Evolutionary conservation across 2,113 vertebrate species (phyloP).

Genomic region (Tragelaphus scriptus): DNA sequence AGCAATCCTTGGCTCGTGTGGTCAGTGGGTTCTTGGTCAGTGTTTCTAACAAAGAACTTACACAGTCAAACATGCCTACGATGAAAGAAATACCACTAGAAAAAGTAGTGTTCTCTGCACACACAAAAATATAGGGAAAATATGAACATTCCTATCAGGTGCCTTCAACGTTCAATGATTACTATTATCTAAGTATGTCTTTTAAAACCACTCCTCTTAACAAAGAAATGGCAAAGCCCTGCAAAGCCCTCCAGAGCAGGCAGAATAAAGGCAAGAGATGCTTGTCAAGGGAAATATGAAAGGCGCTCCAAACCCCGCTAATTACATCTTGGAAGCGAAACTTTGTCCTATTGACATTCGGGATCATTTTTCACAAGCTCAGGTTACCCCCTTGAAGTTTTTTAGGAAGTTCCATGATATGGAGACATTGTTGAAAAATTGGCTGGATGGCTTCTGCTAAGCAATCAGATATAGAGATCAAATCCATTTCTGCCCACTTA

Average conservation of each 20-base stretch:
- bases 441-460: constrained; percentile 37
- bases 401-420: constrained; percentile 53
- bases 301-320: constrained; percentile 1
- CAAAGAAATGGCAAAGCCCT: neutral
- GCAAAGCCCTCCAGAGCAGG: neutral
- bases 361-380: constrained; percentile 51
- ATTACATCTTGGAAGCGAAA: constrained; percentile 44
- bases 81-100: neutral
- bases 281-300: constrained; percentile 30
- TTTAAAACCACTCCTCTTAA: neutral
- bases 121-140: neutral
- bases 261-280: constrained; percentile 1
- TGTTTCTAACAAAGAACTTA: neutral
- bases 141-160: neutral
- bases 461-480: constrained; percentile 45
- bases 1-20: fast-evolving
- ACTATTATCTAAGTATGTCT: neutral
- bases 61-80: neutral
- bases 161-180: neutral
- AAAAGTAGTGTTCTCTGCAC: neutral
- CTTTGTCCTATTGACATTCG: constrained; percentile 50
- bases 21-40: neutral
- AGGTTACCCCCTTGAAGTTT: constrained; percentile 47
- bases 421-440: constrained; percentile 33
- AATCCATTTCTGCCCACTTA: neutral